phyloP scores from a whole-genome alignment of 2,113 vertebrate species.

The Zosterops lateralis region DNA sequence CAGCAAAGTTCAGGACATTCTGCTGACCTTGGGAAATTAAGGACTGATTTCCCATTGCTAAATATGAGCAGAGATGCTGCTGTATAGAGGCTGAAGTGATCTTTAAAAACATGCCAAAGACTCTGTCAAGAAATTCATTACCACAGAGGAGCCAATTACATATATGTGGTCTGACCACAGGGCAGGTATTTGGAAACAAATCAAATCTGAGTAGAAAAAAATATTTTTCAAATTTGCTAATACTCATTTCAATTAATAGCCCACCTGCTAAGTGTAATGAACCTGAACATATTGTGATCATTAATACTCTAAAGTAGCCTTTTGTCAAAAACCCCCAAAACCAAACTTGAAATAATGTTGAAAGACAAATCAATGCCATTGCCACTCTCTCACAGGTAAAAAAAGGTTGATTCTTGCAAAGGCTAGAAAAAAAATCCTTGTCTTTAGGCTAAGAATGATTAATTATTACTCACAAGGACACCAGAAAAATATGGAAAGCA shows the following conservation, averaged over 20 bases:
- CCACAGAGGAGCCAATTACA: not conserved
- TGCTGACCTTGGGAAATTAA: not conserved
- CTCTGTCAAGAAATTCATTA: not conserved
- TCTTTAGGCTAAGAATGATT: not conserved
- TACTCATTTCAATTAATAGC: slow-evolving; percentile 19
- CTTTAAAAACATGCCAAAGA: not conserved
- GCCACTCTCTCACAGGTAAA: not conserved
- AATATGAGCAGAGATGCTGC: not conserved
- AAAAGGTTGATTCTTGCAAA: not conserved
- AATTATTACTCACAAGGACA: not conserved
- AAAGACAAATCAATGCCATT: not conserved
- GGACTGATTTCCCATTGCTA: not conserved
- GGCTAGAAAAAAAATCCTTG: not conserved
- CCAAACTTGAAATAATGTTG: not conserved
- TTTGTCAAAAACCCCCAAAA: not conserved
- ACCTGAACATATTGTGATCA: slow-evolving; percentile 2
- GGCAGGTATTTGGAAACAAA: slow-evolving; percentile 30
- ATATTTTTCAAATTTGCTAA: not conserved
- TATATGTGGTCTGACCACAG: not conserved
- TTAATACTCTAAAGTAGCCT: not conserved
- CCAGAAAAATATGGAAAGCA: not conserved
- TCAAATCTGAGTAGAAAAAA: slow-evolving; percentile 48
- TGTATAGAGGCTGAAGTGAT: not conserved
- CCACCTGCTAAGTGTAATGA: slow-evolving; percentile 14
- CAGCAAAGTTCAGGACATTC: not conserved